Percentiles rank a stretch among this genome's conserved stretches.
phyloP scores from a whole-genome alignment of 2,797 vertebrate species.

The Anableps anableps region DNA sequence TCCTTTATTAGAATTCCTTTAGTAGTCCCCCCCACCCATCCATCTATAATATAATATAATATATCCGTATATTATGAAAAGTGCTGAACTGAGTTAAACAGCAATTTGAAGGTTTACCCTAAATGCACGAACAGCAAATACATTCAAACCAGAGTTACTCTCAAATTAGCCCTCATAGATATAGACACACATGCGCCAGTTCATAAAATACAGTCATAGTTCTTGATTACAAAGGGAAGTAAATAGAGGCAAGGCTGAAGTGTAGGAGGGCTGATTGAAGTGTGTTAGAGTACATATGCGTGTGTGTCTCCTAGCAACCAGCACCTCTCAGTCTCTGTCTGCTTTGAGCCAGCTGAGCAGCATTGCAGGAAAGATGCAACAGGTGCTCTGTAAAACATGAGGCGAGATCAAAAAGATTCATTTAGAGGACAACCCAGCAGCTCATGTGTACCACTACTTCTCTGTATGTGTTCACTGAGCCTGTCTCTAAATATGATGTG shows the following conservation, averaged over 20 bases:
- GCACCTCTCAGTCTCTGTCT: slow-evolving; percentile 31
- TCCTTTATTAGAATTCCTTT: too few relatives aligned
- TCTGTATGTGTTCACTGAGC: background rate
- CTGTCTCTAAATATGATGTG: background rate
- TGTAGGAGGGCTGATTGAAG: slow-evolving; percentile 62
- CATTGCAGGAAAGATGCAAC: slow-evolving; percentile 30
- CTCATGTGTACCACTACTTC: background rate
- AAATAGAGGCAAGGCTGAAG: slow-evolving; percentile 64
- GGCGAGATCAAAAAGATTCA: background rate
- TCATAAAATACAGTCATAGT: slow-evolving; percentile 26
- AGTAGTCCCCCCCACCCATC: too few relatives aligned
- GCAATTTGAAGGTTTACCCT: background rate
- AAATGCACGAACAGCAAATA: background rate
- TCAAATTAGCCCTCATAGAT: slow-evolving; percentile 8
- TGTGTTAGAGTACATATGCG: slow-evolving; percentile 50
- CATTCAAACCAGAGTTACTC: slow-evolving; percentile 1
- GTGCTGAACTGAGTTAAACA: background rate
- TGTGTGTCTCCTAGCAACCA: slow-evolving; percentile 63
- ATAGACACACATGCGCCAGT: slow-evolving; percentile 39
- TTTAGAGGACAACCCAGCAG: background rate
- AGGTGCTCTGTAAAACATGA: slow-evolving; percentile 35
- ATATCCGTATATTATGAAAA: too few relatives aligned
- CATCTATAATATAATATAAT: too few relatives aligned
- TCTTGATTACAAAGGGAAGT: slow-evolving; percentile 51
- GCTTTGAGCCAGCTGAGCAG: slow-evolving; percentile 13